Conservation (phyloP, 2,888 invertebrate genomes). For the Calephelis perditalis region DNA sequence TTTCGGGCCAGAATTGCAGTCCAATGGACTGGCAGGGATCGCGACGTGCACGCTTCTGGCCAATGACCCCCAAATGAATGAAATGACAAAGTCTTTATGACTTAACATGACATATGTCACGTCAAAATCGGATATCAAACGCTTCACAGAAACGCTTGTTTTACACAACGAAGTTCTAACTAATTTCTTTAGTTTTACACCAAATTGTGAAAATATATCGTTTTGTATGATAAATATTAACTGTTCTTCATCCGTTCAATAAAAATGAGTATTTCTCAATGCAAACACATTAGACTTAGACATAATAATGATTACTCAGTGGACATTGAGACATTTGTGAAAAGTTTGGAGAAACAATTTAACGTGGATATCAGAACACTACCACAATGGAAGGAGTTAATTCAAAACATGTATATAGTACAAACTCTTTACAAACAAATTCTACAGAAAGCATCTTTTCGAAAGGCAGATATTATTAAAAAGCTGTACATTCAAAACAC, state of each 20-base stretch:
- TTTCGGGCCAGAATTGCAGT: no score
- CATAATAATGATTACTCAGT: slow-evolving; percentile 36
- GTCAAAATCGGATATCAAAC: no score
- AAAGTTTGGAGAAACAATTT: slow-evolving; percentile 44
- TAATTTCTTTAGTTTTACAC: no score
- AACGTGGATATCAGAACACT: slow-evolving; percentile 49
- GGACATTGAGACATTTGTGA: slow-evolving; percentile 47
- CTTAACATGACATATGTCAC: no score
- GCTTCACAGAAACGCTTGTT: no score
- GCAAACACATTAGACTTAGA: slow-evolving; percentile 49
- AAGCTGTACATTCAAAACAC: slow-evolving; percentile 47
- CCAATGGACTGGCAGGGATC: no score
- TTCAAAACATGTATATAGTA: slow-evolving; percentile 42
- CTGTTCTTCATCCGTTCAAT: background rate
- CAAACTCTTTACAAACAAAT: slow-evolving; percentile 42
- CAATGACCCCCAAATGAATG: no score
- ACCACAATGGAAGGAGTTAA: slow-evolving; percentile 50
- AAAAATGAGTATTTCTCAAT: slow-evolving; percentile 36
- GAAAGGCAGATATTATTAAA: slow-evolving; percentile 49
- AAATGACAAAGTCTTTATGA: no score
- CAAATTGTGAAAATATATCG: no score
- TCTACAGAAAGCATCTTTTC: slow-evolving; percentile 43
- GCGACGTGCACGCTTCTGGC: no score
- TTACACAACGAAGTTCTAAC: no score
- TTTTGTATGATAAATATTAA: no score